Conservation (phyloP, 30 jellyfish, hydroid and myxozoan species). For the Clytia hemisphaerica region DNA sequence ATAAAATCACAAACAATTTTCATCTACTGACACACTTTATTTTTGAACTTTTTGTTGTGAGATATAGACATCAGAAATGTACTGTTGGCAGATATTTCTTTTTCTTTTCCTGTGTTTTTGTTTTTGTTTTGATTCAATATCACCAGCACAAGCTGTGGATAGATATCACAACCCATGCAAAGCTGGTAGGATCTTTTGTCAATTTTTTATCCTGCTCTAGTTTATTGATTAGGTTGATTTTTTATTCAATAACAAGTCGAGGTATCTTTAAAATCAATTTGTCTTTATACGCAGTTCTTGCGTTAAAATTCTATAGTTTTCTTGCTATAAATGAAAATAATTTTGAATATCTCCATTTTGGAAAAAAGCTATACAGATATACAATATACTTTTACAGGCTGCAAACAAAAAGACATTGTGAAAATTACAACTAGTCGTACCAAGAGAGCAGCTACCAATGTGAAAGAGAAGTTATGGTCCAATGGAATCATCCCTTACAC, state of each 20-base stretch:
- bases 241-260: neutral
- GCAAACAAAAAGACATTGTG: too few relatives aligned
- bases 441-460: too few relatives aligned
- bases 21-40: too few relatives aligned
- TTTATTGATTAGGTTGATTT: neutral
- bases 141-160: neutral
- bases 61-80: too few relatives aligned
- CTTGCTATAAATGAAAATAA: neutral
- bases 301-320: neutral
- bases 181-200: neutral
- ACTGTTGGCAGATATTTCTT: too few relatives aligned
- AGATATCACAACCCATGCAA: constrained; percentile 5
- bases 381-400: too few relatives aligned
- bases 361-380: too few relatives aligned
- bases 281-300: neutral
- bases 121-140: neutral
- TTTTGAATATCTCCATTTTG: neutral
- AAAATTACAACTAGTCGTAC: too few relatives aligned
- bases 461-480: too few relatives aligned
- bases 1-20: too few relatives aligned
- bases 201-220: neutral
- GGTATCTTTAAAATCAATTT: neutral
- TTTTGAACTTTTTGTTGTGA: too few relatives aligned
- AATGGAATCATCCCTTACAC: too few relatives aligned
- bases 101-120: neutral